Conservation (phyloP, 1,140 invertebrate genomes). For the Hycleus phaleratus region DNA sequence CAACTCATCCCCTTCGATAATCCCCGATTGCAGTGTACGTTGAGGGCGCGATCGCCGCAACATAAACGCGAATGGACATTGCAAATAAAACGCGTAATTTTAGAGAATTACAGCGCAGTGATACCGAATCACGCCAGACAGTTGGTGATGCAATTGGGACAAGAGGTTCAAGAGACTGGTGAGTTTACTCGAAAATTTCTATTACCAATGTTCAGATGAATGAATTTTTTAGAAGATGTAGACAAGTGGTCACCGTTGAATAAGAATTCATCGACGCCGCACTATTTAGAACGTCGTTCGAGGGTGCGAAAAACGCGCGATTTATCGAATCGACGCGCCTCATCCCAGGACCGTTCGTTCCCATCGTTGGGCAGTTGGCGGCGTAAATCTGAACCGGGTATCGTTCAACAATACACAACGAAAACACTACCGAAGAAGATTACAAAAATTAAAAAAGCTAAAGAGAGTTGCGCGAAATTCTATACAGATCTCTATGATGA, state of each 20-base stretch:
- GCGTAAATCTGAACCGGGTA: conserved; percentile 64
- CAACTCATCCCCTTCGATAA: conserved; percentile 95
- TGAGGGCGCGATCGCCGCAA: conserved; percentile 80
- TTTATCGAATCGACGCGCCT: conserved; percentile 29
- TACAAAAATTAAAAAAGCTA: conserved; percentile 56
- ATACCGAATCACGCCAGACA: conserved; percentile 91
- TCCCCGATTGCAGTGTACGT: conserved; percentile 78
- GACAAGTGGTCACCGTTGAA: conserved; percentile 50
- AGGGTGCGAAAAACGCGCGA: conserved; percentile 34
- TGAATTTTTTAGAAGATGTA: conserved; percentile 24
- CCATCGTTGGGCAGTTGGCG: conserved; percentile 56
- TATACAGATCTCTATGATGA: conserved; percentile 57
- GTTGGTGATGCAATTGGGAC: conserved; percentile 85
- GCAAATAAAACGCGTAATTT: conserved; percentile 82
- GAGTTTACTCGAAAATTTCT: conserved; percentile 4
- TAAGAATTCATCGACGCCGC: conserved; percentile 70
- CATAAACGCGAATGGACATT: conserved; percentile 92
- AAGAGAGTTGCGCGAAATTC: conserved; percentile 52
- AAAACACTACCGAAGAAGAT: conserved; percentile 61
- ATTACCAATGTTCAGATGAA: neutral
- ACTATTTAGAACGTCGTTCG: conserved; percentile 75
- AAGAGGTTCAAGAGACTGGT: conserved; percentile 47
- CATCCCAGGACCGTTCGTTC: conserved; percentile 37
- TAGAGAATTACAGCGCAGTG: conserved; percentile 89
- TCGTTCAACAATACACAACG: conserved; percentile 45